Conservation (phyloP, 2,888 invertebrate genomes). For the Plagodis pulveraria region DNA sequence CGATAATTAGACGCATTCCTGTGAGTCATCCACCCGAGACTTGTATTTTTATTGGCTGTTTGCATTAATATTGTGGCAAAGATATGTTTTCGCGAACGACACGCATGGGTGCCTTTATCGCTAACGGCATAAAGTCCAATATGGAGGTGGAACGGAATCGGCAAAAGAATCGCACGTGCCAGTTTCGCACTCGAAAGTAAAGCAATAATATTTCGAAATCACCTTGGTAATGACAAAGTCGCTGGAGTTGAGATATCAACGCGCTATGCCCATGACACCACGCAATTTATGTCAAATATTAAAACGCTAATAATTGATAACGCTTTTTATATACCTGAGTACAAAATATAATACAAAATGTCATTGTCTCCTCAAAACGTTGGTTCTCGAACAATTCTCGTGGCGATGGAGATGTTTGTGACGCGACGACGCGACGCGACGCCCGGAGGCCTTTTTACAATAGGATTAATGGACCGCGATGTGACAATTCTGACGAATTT, state of each 20-base stretch:
- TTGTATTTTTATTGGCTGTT: constrained; percentile 76
- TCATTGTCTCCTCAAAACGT: constrained; percentile 37
- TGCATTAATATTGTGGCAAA: constrained; percentile 67
- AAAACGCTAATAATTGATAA: constrained; percentile 35
- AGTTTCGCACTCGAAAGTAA: constrained; percentile 57
- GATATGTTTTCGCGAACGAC: constrained; percentile 56
- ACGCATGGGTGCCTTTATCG: constrained; percentile 54
- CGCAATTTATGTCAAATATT: constrained; percentile 50
- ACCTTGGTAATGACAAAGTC: constrained; percentile 58
- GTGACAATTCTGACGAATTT: constrained; percentile 24
- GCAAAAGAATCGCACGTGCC: constrained; percentile 43
- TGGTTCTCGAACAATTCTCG: constrained; percentile 42
- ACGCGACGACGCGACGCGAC: constrained; percentile 12
- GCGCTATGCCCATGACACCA: constrained; percentile 51
- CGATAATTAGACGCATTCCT: constrained; percentile 78
- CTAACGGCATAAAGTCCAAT: constrained; percentile 50
- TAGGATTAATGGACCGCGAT: constrained; percentile 22
- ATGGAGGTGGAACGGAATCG: constrained; percentile 42
- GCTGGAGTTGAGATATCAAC: constrained; percentile 48
- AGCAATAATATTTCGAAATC: constrained; percentile 61
- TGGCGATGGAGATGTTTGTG: constrained; percentile 13
- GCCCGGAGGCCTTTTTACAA: constrained; percentile 26
- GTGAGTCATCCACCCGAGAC: constrained; percentile 78
- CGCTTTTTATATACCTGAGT: constrained; percentile 25
- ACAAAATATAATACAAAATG: constrained; percentile 42